Conservation (phyloP, 2,797 vertebrate species). For the Geotrypetes seraphini region DNA sequence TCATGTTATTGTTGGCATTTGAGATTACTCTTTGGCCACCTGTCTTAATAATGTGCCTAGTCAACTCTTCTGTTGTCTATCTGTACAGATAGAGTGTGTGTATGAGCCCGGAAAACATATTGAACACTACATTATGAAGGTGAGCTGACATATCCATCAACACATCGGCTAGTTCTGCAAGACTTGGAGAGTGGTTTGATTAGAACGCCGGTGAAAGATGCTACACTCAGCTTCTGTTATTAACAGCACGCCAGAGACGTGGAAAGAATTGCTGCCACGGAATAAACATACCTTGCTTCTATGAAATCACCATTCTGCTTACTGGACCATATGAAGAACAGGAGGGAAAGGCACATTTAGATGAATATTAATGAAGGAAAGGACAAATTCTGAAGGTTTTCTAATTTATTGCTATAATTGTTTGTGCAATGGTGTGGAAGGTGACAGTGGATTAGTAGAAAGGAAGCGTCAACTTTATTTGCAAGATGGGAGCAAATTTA, state of each 20-base stretch:
- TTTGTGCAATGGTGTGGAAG: no score
- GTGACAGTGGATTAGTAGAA: no score
- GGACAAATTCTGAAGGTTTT: slow-evolving; percentile 1
- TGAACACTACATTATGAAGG: background rate
- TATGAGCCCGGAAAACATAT: no score
- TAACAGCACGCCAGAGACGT: slow-evolving; percentile 12
- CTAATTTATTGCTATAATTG: background rate
- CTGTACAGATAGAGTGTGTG: no score
- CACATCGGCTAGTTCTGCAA: slow-evolving; percentile 7
- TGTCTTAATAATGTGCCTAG: no score
- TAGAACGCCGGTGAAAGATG: slow-evolving; percentile 3
- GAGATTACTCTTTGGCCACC: no score
- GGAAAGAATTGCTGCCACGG: slow-evolving; percentile 1
- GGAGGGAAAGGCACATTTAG: slow-evolving; percentile 13
- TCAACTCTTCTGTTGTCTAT: no score
- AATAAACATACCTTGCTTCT: slow-evolving; percentile 2
- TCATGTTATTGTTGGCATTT: no score
- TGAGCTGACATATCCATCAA: slow-evolving; percentile 1
- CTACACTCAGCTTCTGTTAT: slow-evolving; percentile 2
- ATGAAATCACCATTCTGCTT: slow-evolving; percentile 10
- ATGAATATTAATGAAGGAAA: slow-evolving; percentile 12
- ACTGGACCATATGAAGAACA: slow-evolving; percentile 16
- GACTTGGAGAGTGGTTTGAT: slow-evolving; percentile 3
- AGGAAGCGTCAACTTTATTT: no score
- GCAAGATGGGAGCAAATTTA: no score